These are phyloP conservation scores for Nasonia longicornis DNA, from an alignment of 1,140 invertebrate genomes.

Conservation along the genomic window DNA sequence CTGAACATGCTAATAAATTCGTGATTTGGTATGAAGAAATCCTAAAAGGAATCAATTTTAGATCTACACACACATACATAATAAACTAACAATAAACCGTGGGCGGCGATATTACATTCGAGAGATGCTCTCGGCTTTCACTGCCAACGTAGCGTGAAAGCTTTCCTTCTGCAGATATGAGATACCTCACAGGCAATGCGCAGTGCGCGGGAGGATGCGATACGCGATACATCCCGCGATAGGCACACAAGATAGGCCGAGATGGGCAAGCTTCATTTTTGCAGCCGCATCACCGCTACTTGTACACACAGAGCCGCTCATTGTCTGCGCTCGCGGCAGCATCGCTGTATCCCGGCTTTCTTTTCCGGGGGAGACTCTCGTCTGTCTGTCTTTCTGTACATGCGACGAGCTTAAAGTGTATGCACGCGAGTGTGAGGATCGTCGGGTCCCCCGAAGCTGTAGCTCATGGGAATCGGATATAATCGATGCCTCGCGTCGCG, in stretches of 20 bases:
- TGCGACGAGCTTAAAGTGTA: neutral
- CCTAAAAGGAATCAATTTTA: too few relatives aligned
- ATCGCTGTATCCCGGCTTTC: slow-evolving; percentile 13
- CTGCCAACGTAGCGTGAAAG: neutral
- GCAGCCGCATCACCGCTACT: too few relatives aligned
- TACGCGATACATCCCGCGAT: neutral
- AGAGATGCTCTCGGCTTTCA: too few relatives aligned
- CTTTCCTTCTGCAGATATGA: neutral
- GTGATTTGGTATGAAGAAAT: too few relatives aligned
- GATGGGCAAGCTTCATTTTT: neutral
- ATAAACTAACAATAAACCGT: too few relatives aligned
- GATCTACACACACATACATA: too few relatives aligned
- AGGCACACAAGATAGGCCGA: neutral
- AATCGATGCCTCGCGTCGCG: neutral
- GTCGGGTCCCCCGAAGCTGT: too few relatives aligned
- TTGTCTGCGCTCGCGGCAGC: neutral
- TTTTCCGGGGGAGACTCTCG: slow-evolving; percentile 26
- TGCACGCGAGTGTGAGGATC: neutral
- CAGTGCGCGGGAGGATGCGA: neutral
- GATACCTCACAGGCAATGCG: neutral
- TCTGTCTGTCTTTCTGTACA: neutral
- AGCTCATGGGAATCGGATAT: slow-evolving; percentile 29
- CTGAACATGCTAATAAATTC: neutral
- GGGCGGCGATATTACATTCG: too few relatives aligned
- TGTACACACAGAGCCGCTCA: neutral